Percentiles rank a stretch among this genome's conserved stretches.
Evolutionary conservation across 2,888 invertebrate genomes (phyloP).

Genomic region (Athalia cordata): DNA sequence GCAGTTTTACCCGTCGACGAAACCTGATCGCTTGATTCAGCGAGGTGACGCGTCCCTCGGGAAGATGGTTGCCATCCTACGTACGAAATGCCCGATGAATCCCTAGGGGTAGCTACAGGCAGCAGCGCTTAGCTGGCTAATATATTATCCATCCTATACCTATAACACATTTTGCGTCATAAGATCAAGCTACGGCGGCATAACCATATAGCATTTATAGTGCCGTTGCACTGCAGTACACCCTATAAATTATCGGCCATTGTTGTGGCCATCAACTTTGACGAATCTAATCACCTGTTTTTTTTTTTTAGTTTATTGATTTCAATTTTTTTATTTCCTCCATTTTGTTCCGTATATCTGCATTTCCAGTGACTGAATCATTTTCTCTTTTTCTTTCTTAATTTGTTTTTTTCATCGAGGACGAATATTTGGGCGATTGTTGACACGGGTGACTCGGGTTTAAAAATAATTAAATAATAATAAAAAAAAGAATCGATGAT

Average conservation of each 20-base stretch:
- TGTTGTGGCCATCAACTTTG: background rate
- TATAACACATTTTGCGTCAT: slow-evolving; percentile 27
- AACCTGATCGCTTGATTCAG: slow-evolving; percentile 64
- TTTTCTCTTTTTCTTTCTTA: background rate
- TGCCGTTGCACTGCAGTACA: too few relatives aligned
- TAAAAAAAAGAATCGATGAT: too few relatives aligned
- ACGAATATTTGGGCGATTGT: too few relatives aligned
- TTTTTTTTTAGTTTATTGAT: background rate
- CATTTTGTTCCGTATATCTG: background rate
- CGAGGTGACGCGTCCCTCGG: slow-evolving; percentile 62
- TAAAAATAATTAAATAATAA: background rate
- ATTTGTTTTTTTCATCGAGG: too few relatives aligned
- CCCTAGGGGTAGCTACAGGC: slow-evolving; percentile 57
- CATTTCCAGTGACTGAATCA: background rate
- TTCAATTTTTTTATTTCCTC: background rate
- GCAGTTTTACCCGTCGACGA: slow-evolving; percentile 57
- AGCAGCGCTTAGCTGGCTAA: slow-evolving; percentile 66
- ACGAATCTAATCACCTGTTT: background rate
- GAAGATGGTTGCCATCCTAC: slow-evolving; percentile 64
- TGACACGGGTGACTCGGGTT: background rate
- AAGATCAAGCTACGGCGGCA: too few relatives aligned
- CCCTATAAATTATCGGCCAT: background rate
- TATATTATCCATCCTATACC: slow-evolving; percentile 50
- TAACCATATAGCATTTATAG: background rate
- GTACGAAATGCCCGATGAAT: slow-evolving; percentile 60